A percentile compares a stretch with the other conserved stretches of the same genome.
phyloP scores from a whole-genome alignment of 1,140 invertebrate species.

The Bombus waltoni region DNA sequence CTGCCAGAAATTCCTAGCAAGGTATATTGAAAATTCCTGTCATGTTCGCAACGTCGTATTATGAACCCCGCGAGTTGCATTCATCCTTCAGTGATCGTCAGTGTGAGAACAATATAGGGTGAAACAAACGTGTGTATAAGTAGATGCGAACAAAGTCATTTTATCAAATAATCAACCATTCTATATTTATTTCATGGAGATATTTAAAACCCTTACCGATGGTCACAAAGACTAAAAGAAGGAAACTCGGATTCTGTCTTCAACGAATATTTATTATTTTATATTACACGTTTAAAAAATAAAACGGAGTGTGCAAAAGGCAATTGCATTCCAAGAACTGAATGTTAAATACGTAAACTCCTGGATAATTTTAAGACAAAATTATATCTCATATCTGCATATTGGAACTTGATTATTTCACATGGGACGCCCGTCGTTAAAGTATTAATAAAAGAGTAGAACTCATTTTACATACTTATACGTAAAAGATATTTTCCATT shows the following conservation, averaged over 20 bases:
- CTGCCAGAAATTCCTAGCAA: not conserved
- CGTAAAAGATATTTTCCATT: too few relatives aligned
- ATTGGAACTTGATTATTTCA: too few relatives aligned
- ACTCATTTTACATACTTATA: not conserved
- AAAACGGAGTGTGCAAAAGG: not conserved
- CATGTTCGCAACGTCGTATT: not conserved
- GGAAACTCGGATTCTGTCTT: not conserved
- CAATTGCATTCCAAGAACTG: not conserved
- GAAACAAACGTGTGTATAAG: not conserved
- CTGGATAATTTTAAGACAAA: not conserved
- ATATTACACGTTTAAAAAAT: not conserved
- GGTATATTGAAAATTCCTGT: conserved; percentile 34
- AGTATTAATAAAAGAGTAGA: not conserved
- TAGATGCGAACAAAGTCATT: not conserved
- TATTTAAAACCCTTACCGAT: not conserved
- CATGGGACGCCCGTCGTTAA: not conserved
- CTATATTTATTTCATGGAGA: not conserved
- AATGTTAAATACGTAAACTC: not conserved
- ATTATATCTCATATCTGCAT: not conserved
- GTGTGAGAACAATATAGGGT: not conserved
- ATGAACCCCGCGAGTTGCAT: not conserved
- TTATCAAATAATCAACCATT: not conserved
- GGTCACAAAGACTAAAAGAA: not conserved
- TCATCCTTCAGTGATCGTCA: not conserved
- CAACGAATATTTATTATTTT: not conserved